phyloP scores from a whole-genome alignment of 2,797 vertebrate genomes.

The Cynodonichthys magdalenae region DNA sequence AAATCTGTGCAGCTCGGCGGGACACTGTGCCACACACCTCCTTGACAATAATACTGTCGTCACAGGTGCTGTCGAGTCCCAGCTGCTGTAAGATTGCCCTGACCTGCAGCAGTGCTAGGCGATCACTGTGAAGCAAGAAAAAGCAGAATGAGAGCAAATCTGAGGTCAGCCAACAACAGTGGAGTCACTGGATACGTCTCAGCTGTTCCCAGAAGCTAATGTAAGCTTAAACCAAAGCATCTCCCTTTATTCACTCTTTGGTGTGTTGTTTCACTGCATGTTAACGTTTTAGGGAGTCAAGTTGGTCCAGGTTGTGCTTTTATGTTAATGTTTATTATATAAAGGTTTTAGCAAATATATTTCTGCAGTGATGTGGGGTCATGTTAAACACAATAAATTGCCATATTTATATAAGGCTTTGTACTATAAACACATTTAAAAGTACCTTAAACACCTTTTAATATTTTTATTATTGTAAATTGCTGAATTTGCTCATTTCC shows the following conservation, averaged over 20 bases:
- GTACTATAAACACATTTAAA: no score
- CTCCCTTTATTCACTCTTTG: conserved; percentile 12
- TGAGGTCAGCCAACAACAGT: conserved; percentile 59
- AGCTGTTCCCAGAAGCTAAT: conserved; percentile 64
- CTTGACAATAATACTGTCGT: conserved; percentile 98
- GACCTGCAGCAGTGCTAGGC: conserved; percentile 95
- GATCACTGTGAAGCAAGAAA: conserved; percentile 82
- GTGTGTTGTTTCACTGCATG: conserved; percentile 10
- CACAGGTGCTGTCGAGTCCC: conserved; percentile 95
- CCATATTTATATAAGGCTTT: no score
- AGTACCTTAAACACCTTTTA: no score
- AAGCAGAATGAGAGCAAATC: conserved; percentile 2
- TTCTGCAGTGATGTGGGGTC: no score
- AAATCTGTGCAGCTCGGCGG: conserved; percentile 90
- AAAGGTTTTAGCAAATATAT: no score
- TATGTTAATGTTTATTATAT: background rate
- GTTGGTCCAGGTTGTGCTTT: background rate
- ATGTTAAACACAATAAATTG: no score
- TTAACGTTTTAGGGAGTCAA: conserved; percentile 7
- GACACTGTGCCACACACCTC: conserved; percentile 93
- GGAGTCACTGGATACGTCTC: conserved; percentile 57
- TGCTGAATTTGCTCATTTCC: no score
- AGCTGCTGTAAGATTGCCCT: conserved; percentile 95
- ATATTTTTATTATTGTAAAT: no score
- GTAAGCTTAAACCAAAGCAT: conserved; percentile 46